Base-by-base conservation (phyloP, 2,113 vertebrate species). In the Gymnarchus niloticus region DNA sequence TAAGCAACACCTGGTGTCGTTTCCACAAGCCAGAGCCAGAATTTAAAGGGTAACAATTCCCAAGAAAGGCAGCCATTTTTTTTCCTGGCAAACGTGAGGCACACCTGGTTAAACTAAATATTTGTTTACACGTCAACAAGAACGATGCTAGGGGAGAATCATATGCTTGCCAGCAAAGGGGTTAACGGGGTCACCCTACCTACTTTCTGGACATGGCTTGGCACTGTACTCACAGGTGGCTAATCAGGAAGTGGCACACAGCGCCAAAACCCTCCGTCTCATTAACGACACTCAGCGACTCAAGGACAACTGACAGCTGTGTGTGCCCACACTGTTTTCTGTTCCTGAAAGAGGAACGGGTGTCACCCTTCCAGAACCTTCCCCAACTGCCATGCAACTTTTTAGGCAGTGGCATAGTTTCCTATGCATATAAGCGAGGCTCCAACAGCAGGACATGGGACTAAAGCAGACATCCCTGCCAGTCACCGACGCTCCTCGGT, bases 1-100 rank as follows among this genome's bases (percentile, higher is more conserved):
- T 23, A 54, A 82, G 17, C 17, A 81, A 33, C 51, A 33, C 51
- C 51, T 33, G 25, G 12, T 82, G 51, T n/a, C 51, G 28, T 85
- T 56, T 84, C 33, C 37, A 85, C 59, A 57, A 81, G 57, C 83
- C 21, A 23, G 65, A 41, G 28, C 17, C 37, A 89, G 80, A 83
- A 86, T 33, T 76, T 82, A 52, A 82, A 82, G 28, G 6, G 80
- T 23, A 82, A 33, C 51, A 54, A 52, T 82, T 54, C 37, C 25
- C 25, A 82, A 23, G 54, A 49, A 33, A 54, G 51, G 48, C 46
- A 82, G 80, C 51, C 25, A 82, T 82, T 82, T 54, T 82, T 82
- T 33, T 54, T 33, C 4, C 12, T 82, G 80, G 80, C 51, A n/a
- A n/a, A n/a, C n/a, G n/a, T n/a, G n/a, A n/a, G n/a, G n/a, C n/a